These are phyloP conservation scores for Phenacoccus solenopsis DNA, from an alignment of 1,140 invertebrate species.

Conservation along the genomic window DNA sequence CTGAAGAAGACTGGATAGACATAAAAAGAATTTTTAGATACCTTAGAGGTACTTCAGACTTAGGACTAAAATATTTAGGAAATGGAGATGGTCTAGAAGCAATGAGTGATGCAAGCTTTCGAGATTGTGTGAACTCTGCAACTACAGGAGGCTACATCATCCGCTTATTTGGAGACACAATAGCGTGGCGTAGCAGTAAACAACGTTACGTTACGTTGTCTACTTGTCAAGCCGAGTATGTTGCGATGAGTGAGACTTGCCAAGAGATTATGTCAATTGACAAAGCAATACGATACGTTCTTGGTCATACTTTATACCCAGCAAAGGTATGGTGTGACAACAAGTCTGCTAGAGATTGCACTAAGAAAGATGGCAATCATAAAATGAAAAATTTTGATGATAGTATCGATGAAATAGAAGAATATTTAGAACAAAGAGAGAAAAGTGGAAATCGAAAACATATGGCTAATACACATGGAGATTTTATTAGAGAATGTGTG, in stretches of 20 bases:
- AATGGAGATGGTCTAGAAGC: conserved; percentile 21
- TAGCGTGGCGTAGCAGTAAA: conserved; percentile 27
- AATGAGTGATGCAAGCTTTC: conserved; percentile 24
- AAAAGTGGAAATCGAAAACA: conserved; percentile 23
- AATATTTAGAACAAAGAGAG: conserved; percentile 23
- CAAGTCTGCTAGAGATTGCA: conserved; percentile 27
- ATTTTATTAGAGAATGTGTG: conserved; percentile 11
- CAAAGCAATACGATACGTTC: conserved; percentile 18
- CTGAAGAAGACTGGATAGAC: conserved; percentile 26
- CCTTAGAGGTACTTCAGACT: conserved; percentile 25
- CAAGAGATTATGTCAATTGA: conserved; percentile 24
- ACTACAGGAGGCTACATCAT: conserved; percentile 27
- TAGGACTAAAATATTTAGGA: conserved; percentile 18
- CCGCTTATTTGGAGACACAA: conserved; percentile 20
- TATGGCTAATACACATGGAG: conserved; percentile 25
- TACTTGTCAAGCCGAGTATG: conserved; percentile 28
- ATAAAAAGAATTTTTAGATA: conserved; percentile 30
- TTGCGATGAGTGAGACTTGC: conserved; percentile 25
- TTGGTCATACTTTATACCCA: neutral
- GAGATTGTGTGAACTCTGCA: conserved; percentile 26
- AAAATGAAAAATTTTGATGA: too few relatives aligned
- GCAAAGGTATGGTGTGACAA: conserved; percentile 27
- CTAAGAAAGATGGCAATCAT: conserved; percentile 24
- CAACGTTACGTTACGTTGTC: conserved; percentile 26
- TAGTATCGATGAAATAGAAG: conserved; percentile 24